Conservation (phyloP, 1,140 invertebrate genomes). For the Drosophila mayri region DNA sequence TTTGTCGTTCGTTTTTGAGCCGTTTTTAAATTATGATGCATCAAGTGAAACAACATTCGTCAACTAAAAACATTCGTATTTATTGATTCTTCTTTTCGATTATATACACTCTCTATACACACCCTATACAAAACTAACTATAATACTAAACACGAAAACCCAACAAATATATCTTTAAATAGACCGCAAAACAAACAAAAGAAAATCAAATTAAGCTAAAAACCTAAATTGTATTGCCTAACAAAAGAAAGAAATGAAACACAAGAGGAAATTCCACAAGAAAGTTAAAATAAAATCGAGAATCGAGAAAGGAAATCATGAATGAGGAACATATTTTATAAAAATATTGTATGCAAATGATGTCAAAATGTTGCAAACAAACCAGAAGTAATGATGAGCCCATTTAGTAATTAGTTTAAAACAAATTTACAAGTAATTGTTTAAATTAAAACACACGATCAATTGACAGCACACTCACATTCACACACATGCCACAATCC, state of each 20-base stretch:
- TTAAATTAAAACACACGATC: constrained; percentile 60
- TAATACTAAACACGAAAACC: constrained; percentile 40
- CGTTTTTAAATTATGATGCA: constrained; percentile 63
- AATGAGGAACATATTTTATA: constrained; percentile 77
- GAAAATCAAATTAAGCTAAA: constrained; percentile 80
- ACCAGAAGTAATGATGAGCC: constrained; percentile 61
- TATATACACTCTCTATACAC: constrained; percentile 49
- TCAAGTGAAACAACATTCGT: constrained; percentile 72
- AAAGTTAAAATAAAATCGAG: constrained; percentile 45
- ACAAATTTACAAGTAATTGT: constrained; percentile 82
- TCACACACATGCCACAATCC: constrained; percentile 22
- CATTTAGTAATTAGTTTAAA: constrained; percentile 83
- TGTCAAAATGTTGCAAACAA: constrained; percentile 83
- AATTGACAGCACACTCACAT: constrained; percentile 41
- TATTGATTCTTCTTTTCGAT: constrained; percentile 72
- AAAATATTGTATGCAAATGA: constrained; percentile 82
- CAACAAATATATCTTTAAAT: constrained; percentile 55
- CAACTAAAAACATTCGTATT: constrained; percentile 81
- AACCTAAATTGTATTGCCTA: constrained; percentile 73
- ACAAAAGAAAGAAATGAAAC: constrained; percentile 28
- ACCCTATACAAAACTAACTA: constrained; percentile 24
- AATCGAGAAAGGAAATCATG: constrained; percentile 48
- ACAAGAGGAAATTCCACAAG: constrained; percentile 53
- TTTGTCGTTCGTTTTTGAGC: constrained; percentile 79
- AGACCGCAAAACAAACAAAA: constrained; percentile 39